Percentiles rank a stretch among this genome's conserved stretches.
phyloP scores from a whole-genome alignment of 37 sponge, comb jelly and placozoan genomes.

The Axinella damicornis region DNA sequence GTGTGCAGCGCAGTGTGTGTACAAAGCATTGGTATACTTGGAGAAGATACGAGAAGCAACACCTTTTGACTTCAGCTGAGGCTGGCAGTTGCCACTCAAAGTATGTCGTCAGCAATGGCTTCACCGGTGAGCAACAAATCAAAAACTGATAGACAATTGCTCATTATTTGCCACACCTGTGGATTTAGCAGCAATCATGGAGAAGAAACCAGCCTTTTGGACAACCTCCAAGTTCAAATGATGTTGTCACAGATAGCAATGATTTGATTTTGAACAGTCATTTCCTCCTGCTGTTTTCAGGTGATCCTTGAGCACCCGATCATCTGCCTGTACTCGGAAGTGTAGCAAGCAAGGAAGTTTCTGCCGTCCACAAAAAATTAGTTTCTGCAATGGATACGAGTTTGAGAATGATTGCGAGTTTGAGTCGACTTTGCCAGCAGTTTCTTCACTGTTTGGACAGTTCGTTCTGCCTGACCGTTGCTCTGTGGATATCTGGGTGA shows the following conservation, averaged over 20 bases:
- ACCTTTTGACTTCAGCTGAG: constrained; percentile 41
- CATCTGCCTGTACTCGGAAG: constrained; percentile 64
- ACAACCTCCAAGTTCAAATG: constrained; percentile 34
- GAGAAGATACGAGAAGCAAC: constrained; percentile 40
- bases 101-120: constrained; percentile 70
- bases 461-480: no score
- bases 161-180: constrained; percentile 67
- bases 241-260: constrained; percentile 56
- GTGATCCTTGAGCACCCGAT: constrained; percentile 52
- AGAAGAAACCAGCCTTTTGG: constrained; percentile 53
- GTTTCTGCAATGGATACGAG: constrained; percentile 61
- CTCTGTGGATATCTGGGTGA: no score
- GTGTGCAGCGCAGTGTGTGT: no score
- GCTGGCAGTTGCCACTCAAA: constrained; percentile 56
- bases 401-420: no score
- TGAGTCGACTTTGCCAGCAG: no score
- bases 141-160: constrained; percentile 62
- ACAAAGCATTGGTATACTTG: constrained; percentile 46
- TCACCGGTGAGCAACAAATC: constrained; percentile 73
- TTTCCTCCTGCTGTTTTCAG: constrained; percentile 52
- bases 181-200: constrained; percentile 77
- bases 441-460: no score
- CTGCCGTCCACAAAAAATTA: constrained; percentile 61
- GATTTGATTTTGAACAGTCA: constrained; percentile 81
- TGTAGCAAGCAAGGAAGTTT: constrained; percentile 65